Evolutionary conservation across 1,140 invertebrate genomes (phyloP).

Genomic region (Macrocentrus cingulum): DNA sequence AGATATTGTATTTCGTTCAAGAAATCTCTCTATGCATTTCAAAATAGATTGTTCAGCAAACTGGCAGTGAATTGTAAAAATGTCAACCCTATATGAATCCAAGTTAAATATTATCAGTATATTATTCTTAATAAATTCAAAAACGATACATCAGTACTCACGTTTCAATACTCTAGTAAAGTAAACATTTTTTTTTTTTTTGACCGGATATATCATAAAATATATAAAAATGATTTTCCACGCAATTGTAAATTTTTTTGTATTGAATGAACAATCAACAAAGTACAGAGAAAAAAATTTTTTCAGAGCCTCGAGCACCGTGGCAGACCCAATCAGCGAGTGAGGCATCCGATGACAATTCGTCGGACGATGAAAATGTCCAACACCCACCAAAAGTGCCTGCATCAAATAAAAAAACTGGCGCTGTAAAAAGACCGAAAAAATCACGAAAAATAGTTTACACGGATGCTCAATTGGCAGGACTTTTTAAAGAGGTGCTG

Average conservation of each 20-base stretch:
- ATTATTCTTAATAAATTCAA: no score
- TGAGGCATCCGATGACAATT: conserved; percentile 30
- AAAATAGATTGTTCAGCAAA: conserved; percentile 14
- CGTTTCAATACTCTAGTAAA: no score
- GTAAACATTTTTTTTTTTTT: no score
- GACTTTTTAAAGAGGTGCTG: conserved; percentile 52
- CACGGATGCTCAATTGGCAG: conserved; percentile 51
- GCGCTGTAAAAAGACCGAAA: conserved; percentile 30
- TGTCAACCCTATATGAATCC: background rate
- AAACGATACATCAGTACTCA: no score
- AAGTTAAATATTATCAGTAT: no score
- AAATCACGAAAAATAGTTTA: conserved; percentile 43
- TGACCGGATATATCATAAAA: no score
- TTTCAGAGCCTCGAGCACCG: conserved; percentile 42
- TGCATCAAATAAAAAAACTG: conserved; percentile 13
- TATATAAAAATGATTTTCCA: no score
- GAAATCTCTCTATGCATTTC: conserved; percentile 39
- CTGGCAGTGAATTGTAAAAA: background rate
- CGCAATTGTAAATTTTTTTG: no score
- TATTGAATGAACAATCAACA: no score
- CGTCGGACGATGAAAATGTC: conserved; percentile 21
- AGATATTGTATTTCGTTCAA: conserved; percentile 41
- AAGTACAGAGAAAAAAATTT: no score
- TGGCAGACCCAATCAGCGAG: conserved; percentile 49
- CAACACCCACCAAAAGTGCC: background rate